Base-by-base conservation (phyloP, 2,888 invertebrate genomes). In the Boloria selene region DNA sequence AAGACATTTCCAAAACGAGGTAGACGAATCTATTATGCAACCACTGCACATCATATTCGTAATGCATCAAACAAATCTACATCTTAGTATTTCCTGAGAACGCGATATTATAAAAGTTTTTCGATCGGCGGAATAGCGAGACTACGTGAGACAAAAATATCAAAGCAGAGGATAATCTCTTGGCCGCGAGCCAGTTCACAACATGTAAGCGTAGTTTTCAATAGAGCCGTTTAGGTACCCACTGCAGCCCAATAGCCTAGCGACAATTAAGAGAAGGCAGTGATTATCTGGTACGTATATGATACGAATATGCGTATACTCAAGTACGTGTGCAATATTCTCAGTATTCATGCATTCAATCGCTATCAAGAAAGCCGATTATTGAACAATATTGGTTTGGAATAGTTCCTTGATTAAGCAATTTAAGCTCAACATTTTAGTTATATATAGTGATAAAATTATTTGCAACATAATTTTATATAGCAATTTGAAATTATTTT, bases 61-160 rank as follows among this genome's bases (percentile, higher is more conserved):
- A 22, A 14, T 31, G 47, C 31, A 65, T 65, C 67, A 63, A 56
- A 45, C 63, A 55, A 65, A 58, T 66, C 55, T 49, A 55, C 55
- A 55, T 63, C 62, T 62, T 58, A 63, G 61, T 50, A 63, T 63
- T 67, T 65, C 62, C 58, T 52, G 63, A 56, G 62, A 62, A 82
- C 77, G 79, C 84, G 88, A 90, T 90, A 90, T 90, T 88, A 90
- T 88, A 90, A 91, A 91, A 91, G 88, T 90, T 91, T 90, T 90
- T 88, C 90, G 85, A 89, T 89, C 82, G 85, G 76, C 81, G 82
- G 85, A 87, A 90, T 87, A 76, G 79, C n/a, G 45, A 18, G 52
- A 51, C 66, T 65, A 61, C 65, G 66, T 66, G 66, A 67, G 66
- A 54, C 62, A 67, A 60, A 67, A 60, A 67, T 55, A 67, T 63